phyloP scores from a whole-genome alignment of 2,888 invertebrate species.

The Protophormia terraenovae region DNA sequence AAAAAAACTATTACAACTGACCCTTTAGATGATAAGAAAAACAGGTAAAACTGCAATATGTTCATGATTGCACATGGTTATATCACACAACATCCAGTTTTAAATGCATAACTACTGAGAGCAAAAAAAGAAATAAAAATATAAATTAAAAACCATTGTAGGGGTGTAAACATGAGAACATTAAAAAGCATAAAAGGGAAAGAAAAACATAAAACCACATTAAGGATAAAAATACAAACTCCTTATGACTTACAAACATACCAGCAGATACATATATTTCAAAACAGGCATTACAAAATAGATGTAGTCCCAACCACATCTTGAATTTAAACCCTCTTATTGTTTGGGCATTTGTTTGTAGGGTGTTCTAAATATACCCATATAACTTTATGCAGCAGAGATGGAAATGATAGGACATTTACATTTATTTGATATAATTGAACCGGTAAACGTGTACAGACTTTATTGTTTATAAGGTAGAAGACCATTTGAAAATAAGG shows the following conservation, averaged over 20 bases:
- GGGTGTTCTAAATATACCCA: background rate
- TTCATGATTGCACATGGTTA: background rate
- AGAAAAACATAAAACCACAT: slow-evolving; percentile 24
- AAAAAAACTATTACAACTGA: background rate
- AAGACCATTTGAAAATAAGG: too few relatives aligned
- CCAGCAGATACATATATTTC: background rate
- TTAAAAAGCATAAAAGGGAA: slow-evolving; percentile 1
- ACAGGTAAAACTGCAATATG: slow-evolving; percentile 16
- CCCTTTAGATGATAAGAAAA: background rate
- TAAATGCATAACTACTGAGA: background rate
- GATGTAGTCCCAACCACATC: background rate
- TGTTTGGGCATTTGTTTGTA: background rate
- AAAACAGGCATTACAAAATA: background rate
- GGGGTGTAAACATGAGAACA: slow-evolving; percentile 47
- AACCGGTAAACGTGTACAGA: too few relatives aligned
- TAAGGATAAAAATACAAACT: slow-evolving; percentile 16
- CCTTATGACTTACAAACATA: slow-evolving; percentile 1
- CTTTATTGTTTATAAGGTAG: too few relatives aligned
- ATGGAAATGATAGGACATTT: too few relatives aligned
- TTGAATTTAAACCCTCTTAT: background rate
- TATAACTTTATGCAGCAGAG: too few relatives aligned
- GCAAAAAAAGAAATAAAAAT: background rate
- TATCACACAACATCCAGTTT: background rate
- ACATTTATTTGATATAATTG: too few relatives aligned
- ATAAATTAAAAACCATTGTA: slow-evolving; percentile 27